A percentile compares a stretch with the other conserved stretches of the same genome.
Conservation (phyloP, 1,140 invertebrate genomes). For the Anoplophora glabripennis region DNA sequence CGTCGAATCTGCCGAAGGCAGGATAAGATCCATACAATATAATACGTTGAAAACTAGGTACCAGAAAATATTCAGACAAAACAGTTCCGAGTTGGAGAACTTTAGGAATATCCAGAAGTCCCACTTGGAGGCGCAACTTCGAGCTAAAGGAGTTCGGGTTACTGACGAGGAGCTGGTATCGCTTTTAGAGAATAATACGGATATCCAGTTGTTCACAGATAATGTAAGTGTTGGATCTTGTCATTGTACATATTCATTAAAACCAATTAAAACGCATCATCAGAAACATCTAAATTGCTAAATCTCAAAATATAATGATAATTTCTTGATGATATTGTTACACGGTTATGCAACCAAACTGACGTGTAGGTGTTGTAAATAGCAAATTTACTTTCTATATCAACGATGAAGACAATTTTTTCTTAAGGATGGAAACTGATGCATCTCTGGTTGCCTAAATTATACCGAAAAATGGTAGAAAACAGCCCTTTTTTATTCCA, state of each 20-base stretch:
- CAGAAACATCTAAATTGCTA: too few species aligned
- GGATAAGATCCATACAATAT: slow-evolving; percentile 41
- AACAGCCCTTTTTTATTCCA: too few species aligned
- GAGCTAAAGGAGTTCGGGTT: slow-evolving; percentile 33
- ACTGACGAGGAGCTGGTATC: slow-evolving; percentile 33
- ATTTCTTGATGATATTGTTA: too few species aligned
- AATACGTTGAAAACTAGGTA: slow-evolving; percentile 36
- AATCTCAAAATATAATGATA: too few species aligned
- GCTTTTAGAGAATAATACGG: slow-evolving; percentile 30
- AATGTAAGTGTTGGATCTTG: slow-evolving; percentile 31
- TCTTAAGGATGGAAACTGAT: too few species aligned
- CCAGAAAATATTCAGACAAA: slow-evolving; percentile 29
- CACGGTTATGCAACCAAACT: background rate
- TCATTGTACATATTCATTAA: too few species aligned
- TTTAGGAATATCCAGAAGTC: slow-evolving; percentile 30
- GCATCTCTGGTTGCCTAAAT: too few species aligned
- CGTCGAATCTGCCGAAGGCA: slow-evolving; percentile 25
- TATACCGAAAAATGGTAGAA: too few species aligned
- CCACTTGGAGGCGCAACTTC: slow-evolving; percentile 30
- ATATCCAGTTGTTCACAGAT: slow-evolving; percentile 42
- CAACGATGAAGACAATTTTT: too few species aligned
- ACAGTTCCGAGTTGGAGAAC: slow-evolving; percentile 30
- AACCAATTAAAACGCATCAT: too few species aligned
- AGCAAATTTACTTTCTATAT: too few species aligned
- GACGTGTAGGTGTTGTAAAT: background rate